Conservation (phyloP, 64 coral and sea anemone species). For the Montipora sp. region DNA sequence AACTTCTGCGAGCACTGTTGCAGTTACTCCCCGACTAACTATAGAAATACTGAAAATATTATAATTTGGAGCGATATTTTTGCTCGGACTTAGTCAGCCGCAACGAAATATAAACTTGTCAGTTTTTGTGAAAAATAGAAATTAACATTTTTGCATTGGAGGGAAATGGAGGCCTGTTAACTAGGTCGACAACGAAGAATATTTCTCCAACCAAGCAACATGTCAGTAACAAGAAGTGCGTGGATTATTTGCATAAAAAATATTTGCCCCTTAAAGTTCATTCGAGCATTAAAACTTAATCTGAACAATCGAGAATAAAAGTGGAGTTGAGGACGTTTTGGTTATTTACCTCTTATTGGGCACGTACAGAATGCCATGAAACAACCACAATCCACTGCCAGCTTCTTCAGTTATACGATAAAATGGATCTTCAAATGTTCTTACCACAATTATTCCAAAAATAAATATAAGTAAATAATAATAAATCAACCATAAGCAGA, state of each 20-base stretch:
- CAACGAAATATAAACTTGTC: not conserved
- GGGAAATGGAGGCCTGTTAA: too few species aligned
- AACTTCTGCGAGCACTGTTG: not conserved
- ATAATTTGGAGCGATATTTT: slow-evolving; percentile 1
- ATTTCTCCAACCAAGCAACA: too few species aligned
- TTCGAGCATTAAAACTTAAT: slow-evolving; percentile 6
- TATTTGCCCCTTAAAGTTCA: not conserved
- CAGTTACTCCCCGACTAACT: not conserved
- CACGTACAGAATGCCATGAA: not conserved
- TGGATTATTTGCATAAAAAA: not conserved
- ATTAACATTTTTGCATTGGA: too few species aligned
- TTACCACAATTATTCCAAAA: too few species aligned
- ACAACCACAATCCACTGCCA: too few species aligned
- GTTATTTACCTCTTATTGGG: not conserved
- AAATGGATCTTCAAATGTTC: too few species aligned
- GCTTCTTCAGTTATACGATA: not conserved
- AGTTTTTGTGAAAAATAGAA: not conserved
- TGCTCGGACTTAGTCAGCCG: not conserved
- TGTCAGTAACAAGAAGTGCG: not conserved
- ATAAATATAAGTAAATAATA: not conserved
- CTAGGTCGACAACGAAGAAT: too few species aligned
- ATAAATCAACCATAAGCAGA: not conserved
- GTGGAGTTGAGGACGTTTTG: not conserved
- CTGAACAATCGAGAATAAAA: not conserved
- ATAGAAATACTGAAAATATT: not conserved